Conservation (phyloP, 2,113 vertebrate genomes). For the Muscicapa adusta region DNA sequence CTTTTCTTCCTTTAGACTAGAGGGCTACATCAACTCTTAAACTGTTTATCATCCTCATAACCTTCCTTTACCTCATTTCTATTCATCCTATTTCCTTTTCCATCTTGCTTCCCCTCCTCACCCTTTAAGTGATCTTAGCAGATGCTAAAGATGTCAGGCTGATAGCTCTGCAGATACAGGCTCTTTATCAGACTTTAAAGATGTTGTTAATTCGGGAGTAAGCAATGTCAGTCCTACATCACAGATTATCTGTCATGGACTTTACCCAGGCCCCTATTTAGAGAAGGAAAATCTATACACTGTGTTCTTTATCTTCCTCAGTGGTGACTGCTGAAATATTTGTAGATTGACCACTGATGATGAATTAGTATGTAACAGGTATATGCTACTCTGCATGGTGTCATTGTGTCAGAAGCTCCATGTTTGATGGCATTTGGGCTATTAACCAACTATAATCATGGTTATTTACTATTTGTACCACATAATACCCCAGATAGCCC, state of each 20-base stretch:
- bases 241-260: slow-evolving; percentile 24
- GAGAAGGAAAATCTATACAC: slow-evolving; percentile 49
- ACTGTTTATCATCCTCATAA: not conserved
- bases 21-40: not conserved
- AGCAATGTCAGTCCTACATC: not conserved
- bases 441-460: not conserved
- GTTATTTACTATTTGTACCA: not conserved
- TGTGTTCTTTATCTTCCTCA: slow-evolving; percentile 16
- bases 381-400: not conserved
- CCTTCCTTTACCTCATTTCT: not conserved
- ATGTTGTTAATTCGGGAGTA: slow-evolving; percentile 12
- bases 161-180: not conserved
- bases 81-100: not conserved
- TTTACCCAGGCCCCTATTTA: not conserved
- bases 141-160: not conserved
- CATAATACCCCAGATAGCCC: not conserved
- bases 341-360: not conserved
- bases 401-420: not conserved
- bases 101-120: not conserved
- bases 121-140: not conserved
- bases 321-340: slow-evolving; percentile 5
- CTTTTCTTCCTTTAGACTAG: not conserved
- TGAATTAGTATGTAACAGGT: slow-evolving; percentile 2
- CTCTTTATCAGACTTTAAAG: not conserved
- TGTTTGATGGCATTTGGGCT: not conserved